These are phyloP conservation scores for Falco cherrug DNA, from an alignment of 2,797 vertebrate genomes.

Conservation along the genomic window DNA sequence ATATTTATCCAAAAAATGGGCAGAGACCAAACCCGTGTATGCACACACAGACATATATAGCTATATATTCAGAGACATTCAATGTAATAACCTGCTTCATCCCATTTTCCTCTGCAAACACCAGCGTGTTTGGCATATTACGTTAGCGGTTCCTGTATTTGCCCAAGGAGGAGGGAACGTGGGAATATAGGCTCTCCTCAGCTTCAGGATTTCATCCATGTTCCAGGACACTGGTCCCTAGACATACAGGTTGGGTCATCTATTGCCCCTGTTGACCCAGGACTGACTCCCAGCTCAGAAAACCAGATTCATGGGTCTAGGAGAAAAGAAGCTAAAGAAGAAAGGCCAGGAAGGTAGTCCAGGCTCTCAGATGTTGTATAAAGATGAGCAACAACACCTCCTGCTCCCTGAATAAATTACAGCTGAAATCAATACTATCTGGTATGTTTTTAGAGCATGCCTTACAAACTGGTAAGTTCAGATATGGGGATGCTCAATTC, in stretches of 20 bases:
- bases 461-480: not conserved
- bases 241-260: not conserved
- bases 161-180: not conserved
- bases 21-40: not conserved
- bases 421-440: not conserved
- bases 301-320: not conserved
- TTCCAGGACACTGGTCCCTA: not conserved
- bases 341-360: not conserved
- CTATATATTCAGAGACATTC: not conserved
- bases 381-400: not conserved
- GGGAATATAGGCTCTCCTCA: not conserved
- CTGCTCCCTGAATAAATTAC: not conserved
- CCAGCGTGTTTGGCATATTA: not conserved
- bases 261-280: not conserved
- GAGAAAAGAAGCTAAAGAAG: not conserved
- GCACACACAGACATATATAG: not conserved
- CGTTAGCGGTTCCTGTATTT: not conserved
- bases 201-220: not conserved
- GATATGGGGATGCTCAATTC: not conserved
- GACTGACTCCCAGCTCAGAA: not conserved
- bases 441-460: not conserved
- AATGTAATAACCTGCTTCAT: not conserved
- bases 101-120: not conserved
- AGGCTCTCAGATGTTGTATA: not conserved
- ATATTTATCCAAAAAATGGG: not conserved